Conservation (phyloP, 1,140 invertebrate species). For the Ladona fulva region DNA sequence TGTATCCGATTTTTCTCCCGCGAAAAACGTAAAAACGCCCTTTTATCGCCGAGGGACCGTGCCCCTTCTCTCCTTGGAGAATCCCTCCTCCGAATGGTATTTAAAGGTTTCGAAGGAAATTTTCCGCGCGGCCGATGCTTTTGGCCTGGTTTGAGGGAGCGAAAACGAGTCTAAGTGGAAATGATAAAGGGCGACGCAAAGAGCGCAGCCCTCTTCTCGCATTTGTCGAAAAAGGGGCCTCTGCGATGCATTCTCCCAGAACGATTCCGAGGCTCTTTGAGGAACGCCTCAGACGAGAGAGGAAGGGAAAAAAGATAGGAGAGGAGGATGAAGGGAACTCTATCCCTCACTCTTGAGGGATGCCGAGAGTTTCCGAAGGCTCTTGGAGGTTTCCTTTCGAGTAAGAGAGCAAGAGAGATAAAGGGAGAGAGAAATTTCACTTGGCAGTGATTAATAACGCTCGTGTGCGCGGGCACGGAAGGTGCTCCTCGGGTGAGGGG, state of each 20-base stretch:
- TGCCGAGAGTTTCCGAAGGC: no score
- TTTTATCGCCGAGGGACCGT: background rate
- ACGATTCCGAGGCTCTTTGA: background rate
- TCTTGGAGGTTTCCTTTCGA: no score
- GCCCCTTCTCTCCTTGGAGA: background rate
- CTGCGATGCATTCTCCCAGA: no score
- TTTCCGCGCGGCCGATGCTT: no score
- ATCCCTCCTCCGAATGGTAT: background rate
- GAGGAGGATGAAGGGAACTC: background rate
- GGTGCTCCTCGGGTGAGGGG: background rate
- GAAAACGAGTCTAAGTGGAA: no score
- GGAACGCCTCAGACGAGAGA: background rate
- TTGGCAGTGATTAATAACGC: conserved; percentile 1
- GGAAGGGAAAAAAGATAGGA: background rate
- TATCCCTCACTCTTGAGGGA: no score
- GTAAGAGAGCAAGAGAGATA: background rate
- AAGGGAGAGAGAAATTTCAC: background rate
- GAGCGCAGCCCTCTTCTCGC: background rate
- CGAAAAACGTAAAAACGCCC: background rate
- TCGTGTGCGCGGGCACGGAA: background rate
- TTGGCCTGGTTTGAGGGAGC: no score
- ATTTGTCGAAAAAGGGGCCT: background rate
- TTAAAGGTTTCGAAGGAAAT: no score
- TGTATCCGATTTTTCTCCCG: no score
- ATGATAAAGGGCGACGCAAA: no score